Conservation (phyloP, 2,888 invertebrate species). For the Nebria salina region DNA sequence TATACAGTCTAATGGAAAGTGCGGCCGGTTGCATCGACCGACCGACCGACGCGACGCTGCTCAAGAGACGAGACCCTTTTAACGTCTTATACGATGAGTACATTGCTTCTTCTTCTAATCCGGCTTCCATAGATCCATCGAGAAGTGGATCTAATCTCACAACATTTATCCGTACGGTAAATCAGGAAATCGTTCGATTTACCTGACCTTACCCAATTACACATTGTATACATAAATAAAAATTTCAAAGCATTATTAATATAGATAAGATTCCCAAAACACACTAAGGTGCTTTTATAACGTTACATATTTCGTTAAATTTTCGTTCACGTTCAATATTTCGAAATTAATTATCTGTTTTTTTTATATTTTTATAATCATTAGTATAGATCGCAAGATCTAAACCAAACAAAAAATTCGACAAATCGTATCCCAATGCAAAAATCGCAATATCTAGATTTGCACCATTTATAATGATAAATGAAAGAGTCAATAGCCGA, state of each 20-base stretch:
- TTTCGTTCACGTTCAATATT: no score
- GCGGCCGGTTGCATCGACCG: constrained; percentile 13
- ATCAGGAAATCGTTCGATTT: background rate
- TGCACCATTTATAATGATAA: background rate
- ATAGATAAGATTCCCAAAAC: background rate
- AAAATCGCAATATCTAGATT: no score
- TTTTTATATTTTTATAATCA: no score
- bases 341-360: no score
- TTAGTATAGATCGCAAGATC: no score
- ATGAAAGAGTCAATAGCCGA: background rate
- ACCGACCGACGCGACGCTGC: constrained; percentile 11
- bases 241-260: background rate
- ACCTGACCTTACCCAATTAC: background rate
- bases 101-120: constrained; percentile 5
- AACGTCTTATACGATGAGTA: constrained; percentile 19
- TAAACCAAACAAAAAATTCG: no score
- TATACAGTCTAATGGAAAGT: constrained; percentile 35
- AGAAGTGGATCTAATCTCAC: background rate
- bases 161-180: background rate
- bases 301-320: background rate
- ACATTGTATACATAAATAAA: background rate
- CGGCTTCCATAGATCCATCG: background rate
- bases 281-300: no score
- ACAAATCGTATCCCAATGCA: no score
- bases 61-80: constrained; percentile 16